phyloP scores from a whole-genome alignment of 2,113 vertebrate genomes.

The Rhodinocichla rosea region DNA sequence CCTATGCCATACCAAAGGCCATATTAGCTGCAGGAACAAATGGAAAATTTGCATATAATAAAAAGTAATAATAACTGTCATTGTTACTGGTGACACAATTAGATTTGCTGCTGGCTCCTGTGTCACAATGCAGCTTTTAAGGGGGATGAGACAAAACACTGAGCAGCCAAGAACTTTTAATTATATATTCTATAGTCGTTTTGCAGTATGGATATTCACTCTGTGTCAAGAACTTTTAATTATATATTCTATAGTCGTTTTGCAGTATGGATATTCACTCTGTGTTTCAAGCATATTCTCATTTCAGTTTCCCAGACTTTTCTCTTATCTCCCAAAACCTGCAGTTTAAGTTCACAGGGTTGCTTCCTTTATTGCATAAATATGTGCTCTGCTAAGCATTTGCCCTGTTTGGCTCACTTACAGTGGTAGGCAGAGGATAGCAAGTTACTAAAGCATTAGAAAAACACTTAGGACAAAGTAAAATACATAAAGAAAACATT shows the following conservation, averaged over 20 bases:
- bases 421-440: not conserved
- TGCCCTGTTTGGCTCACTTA: not conserved
- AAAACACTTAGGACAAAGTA: not conserved
- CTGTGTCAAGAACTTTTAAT: not conserved
- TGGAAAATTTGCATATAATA: slow-evolving; percentile 6
- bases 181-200: not conserved
- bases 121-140: slow-evolving; percentile 16
- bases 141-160: not conserved
- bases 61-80: slow-evolving; percentile 5
- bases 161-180: not conserved
- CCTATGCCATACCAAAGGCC: not conserved
- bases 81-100: not conserved
- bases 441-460: not conserved
- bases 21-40: not conserved
- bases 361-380: not conserved
- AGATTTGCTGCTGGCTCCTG: not conserved
- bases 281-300: not conserved
- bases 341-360: not conserved
- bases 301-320: not conserved
- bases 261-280: not conserved
- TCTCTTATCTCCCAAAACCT: not conserved
- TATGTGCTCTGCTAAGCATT: not conserved
- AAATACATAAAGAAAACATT: not conserved
- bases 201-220: not conserved
- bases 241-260: not conserved